Evolutionary conservation across 1,140 invertebrate genomes (phyloP).

Genomic region (Drosophila kanapiae): DNA sequence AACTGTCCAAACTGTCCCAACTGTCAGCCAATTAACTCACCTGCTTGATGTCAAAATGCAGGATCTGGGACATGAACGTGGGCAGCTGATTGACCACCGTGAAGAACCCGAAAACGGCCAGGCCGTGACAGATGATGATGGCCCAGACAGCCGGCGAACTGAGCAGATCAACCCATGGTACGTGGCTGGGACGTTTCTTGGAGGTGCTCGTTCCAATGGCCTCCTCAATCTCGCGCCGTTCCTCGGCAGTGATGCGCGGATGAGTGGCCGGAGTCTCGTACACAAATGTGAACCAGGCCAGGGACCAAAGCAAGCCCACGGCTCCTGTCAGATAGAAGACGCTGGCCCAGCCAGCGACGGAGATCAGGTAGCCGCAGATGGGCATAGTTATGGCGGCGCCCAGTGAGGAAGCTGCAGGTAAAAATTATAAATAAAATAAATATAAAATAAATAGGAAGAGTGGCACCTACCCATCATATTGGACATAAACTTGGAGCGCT

Average conservation of each 20-base stretch:
- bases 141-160: conserved; percentile 95
- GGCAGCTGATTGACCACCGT: conserved; percentile 97
- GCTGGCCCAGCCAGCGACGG: conserved; percentile 92
- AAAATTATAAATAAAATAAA: background rate
- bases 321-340: conserved; percentile 94
- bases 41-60: conserved; percentile 94
- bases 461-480: conserved; percentile 92
- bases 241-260: conserved; percentile 93
- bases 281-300: conserved; percentile 93
- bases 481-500: conserved; percentile 94
- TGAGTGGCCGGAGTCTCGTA: conserved; percentile 94
- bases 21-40: conserved; percentile 39
- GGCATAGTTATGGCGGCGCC: conserved; percentile 94
- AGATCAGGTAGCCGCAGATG: conserved; percentile 92
- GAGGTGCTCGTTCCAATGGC: conserved; percentile 88
- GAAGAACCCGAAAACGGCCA: conserved; percentile 98
- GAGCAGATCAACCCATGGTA: conserved; percentile 93
- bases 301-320: conserved; percentile 92
- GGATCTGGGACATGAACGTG: conserved; percentile 96
- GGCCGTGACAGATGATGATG: conserved; percentile 94
- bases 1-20: background rate
- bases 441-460: background rate
- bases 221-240: conserved; percentile 92
- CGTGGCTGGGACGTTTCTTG: conserved; percentile 87
- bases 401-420: conserved; percentile 89